Percentiles rank a stretch among this genome's conserved stretches.
Evolutionary conservation across 2,888 invertebrate species (phyloP).

Genomic region (Arge pagana): DNA sequence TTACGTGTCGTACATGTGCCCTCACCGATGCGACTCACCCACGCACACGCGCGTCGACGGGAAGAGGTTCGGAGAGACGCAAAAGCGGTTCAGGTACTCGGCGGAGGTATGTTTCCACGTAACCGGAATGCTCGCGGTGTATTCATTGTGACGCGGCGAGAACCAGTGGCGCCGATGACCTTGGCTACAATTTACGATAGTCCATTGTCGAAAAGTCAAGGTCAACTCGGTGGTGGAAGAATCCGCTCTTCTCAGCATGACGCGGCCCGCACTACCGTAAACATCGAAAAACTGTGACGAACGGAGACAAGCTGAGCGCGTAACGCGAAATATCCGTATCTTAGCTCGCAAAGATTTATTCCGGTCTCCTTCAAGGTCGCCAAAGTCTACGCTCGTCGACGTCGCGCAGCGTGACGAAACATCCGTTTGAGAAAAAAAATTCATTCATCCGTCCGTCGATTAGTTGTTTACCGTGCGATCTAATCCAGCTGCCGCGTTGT

Average conservation of each 20-base stretch:
- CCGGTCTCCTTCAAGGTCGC: too few relatives aligned
- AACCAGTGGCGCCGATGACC: constrained; percentile 41
- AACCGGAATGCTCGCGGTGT: constrained; percentile 10
- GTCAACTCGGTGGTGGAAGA: constrained; percentile 39
- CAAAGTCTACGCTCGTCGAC: too few relatives aligned
- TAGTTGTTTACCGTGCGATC: too few relatives aligned
- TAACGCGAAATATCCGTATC: constrained; percentile 29
- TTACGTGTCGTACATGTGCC: constrained; percentile 6
- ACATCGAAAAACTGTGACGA: constrained; percentile 42
- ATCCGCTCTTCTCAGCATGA: constrained; percentile 48
- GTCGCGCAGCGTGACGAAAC: too few relatives aligned
- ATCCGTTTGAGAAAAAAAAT: too few relatives aligned
- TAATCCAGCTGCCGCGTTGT: too few relatives aligned
- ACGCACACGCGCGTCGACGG: background rate
- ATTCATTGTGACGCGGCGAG: constrained; percentile 20
- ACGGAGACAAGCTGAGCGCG: constrained; percentile 31
- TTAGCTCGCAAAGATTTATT: constrained; percentile 14
- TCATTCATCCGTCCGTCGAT: too few relatives aligned
- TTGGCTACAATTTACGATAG: constrained; percentile 50
- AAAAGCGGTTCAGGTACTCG: background rate
- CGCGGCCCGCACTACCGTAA: constrained; percentile 47
- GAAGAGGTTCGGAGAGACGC: background rate
- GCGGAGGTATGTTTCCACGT: too few relatives aligned
- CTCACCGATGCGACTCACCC: constrained; percentile 5
- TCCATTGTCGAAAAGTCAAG: constrained; percentile 51